Base-by-base conservation (phyloP, 2,888 invertebrate species). In the Chloromyia formosa region DNA sequence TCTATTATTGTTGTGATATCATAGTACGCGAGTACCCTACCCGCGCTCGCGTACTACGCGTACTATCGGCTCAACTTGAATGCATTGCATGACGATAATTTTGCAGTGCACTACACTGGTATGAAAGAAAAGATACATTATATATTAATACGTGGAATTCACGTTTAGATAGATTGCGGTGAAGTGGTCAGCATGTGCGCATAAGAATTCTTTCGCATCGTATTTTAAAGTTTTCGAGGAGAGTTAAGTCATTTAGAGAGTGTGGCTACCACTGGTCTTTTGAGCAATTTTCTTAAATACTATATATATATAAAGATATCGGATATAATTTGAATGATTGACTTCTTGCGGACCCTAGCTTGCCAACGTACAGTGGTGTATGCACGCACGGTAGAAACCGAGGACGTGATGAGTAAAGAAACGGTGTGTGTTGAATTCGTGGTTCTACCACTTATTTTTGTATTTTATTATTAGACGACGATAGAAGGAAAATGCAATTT, bases 211-310 rank as follows among this genome's bases (percentile, higher is more conserved):
- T 66, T 49, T 49, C 66, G 66, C 49, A 22, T 35, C 27, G 7
- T 35, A 35, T 35, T 7, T 35, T 35, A 35, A 35, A 35, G 27
- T 49, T 22, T 14, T 45, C 20, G 10, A 7, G 1, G 18, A 20
- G 66, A 66, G 66, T 66, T 66, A 66, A 66, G 66, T 66, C 66
- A 66, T 66, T 66, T 45, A 18, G 16, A 61, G 20, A 23, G 18
- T 20, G 66, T 42, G 66, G 66, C 22, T 49, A 49, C 20, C 5
- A 40, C 49, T 20, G 27, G 27, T 35, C 27, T 40, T 22, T 45
- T 22, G 66, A 66, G 12, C 66, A 49, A 66, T 66, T 66, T 66
- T 45, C 66, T 49, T 66, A 66, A 66, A 66, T 66, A 22, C 49
- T 56, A 7, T 2, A 16, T 14, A 53, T 14, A 12, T 9, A 53